Evolutionary conservation across 2,113 vertebrate species (phyloP).

Genomic region (Bettongia penicillata): DNA sequence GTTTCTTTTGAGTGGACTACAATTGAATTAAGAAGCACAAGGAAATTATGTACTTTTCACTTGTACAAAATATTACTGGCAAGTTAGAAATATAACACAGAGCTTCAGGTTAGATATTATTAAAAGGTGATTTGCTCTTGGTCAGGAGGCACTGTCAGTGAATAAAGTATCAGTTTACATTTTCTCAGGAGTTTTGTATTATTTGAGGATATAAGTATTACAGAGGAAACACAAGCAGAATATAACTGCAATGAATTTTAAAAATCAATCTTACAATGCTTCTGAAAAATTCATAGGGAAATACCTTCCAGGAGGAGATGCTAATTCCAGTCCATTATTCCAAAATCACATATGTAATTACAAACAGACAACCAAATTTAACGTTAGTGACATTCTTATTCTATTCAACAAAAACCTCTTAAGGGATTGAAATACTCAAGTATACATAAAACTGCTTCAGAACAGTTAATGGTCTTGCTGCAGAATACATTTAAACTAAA

Average conservation of each 20-base stretch:
- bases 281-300: not conserved
- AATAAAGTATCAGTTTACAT: not conserved
- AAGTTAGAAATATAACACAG: not conserved
- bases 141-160: not conserved
- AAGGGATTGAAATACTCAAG: not conserved
- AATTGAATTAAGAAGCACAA: not conserved
- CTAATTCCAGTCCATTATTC: not conserved
- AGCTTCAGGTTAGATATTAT: not conserved
- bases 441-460: not conserved
- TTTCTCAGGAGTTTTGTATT: not conserved
- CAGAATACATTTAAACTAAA: not conserved
- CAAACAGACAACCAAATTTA: not conserved
- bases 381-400: not conserved
- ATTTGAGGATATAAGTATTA: not conserved
- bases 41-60: not conserved
- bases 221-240: not conserved
- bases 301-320: not conserved
- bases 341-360: not conserved
- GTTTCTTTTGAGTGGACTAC: not conserved
- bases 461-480: not conserved
- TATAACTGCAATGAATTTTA: not conserved
- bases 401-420: not conserved
- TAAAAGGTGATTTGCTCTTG: not conserved
- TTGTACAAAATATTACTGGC: not conserved
- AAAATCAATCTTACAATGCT: not conserved